A percentile compares a stretch with the other conserved stretches of the same genome.
Conservation (phyloP, 2,113 vertebrate genomes). For the Gymnorhina tibicen region DNA sequence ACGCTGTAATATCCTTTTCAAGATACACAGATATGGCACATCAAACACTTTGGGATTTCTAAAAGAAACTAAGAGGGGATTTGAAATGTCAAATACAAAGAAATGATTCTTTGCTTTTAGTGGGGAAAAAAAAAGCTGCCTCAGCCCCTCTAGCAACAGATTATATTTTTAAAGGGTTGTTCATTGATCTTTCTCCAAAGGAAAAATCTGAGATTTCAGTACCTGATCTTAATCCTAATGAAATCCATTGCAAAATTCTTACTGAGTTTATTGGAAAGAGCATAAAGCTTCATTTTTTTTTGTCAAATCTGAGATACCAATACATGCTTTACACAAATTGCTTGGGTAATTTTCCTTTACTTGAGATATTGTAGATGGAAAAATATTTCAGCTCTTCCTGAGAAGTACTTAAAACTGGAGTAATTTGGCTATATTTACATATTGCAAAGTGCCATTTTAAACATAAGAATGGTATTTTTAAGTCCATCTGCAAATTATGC, state of each 20-base stretch:
- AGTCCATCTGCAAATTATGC: not conserved
- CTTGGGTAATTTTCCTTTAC: not conserved
- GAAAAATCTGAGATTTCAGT: not conserved
- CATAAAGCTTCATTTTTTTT: not conserved
- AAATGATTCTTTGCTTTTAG: conserved; percentile 38
- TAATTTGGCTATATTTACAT: not conserved
- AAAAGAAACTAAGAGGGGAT: conserved; percentile 22
- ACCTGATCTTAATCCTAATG: conserved; percentile 39
- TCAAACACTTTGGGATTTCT: conserved; percentile 1
- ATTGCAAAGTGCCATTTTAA: not conserved
- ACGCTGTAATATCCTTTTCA: conserved; percentile 1
- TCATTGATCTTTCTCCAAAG: conserved; percentile 35
- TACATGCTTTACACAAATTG: not conserved
- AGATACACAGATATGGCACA: conserved; percentile 20
- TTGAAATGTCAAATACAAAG: conserved; percentile 52
- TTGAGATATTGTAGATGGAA: not conserved
- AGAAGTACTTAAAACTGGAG: not conserved
- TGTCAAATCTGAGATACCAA: not conserved
- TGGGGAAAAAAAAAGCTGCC: not conserved
- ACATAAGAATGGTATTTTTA: not conserved
- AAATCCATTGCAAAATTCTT: not conserved
- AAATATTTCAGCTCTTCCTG: not conserved
- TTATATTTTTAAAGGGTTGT: conserved; percentile 34
- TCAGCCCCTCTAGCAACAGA: conserved; percentile 27
- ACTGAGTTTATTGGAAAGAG: not conserved